Evolutionary conservation across 2,797 vertebrate genomes (phyloP).

Genomic region (Scarus forsteni): DNA sequence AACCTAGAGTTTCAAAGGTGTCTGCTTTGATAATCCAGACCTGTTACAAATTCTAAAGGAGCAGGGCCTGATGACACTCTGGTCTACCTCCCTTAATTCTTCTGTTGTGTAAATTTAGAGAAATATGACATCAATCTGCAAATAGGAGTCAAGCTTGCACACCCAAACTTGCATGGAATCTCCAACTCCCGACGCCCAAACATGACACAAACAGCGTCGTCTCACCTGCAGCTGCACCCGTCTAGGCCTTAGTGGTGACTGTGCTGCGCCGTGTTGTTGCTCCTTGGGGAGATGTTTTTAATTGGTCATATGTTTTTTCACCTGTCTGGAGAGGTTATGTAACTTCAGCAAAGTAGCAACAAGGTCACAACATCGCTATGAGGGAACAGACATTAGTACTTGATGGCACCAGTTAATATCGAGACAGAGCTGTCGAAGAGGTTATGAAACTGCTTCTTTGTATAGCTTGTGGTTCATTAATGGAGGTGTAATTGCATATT

Average conservation of each 20-base stretch:
- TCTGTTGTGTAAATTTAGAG: not conserved
- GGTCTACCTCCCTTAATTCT: not conserved
- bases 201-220: conserved; percentile 17
- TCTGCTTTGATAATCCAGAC: too few species aligned
- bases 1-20: too few species aligned
- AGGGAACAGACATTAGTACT: conserved; percentile 37
- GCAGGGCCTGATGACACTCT: too few species aligned
- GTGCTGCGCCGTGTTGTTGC: conserved; percentile 13
- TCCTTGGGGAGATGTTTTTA: conserved; percentile 58
- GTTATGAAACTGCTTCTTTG: conserved; percentile 44
- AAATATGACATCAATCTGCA: not conserved
- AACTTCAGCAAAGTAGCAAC: conserved; percentile 55
- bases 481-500: conserved; percentile 22
- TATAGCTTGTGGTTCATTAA: conserved; percentile 5
- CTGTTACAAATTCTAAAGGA: not conserved
- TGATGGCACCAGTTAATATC: conserved; percentile 47
- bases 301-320: conserved; percentile 74
- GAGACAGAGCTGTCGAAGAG: conserved; percentile 16
- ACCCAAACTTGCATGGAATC: conserved; percentile 11
- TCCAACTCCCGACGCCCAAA: not conserved
- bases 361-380: conserved; percentile 51
- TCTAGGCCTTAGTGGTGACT: conserved; percentile 10
- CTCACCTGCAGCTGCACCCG: conserved; percentile 56
- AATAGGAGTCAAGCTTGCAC: not conserved
- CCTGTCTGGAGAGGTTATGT: conserved; percentile 67